A percentile compares a stretch with the other conserved stretches of the same genome.
Conservation (phyloP, 2,113 vertebrate species). For the Cariama cristata region DNA sequence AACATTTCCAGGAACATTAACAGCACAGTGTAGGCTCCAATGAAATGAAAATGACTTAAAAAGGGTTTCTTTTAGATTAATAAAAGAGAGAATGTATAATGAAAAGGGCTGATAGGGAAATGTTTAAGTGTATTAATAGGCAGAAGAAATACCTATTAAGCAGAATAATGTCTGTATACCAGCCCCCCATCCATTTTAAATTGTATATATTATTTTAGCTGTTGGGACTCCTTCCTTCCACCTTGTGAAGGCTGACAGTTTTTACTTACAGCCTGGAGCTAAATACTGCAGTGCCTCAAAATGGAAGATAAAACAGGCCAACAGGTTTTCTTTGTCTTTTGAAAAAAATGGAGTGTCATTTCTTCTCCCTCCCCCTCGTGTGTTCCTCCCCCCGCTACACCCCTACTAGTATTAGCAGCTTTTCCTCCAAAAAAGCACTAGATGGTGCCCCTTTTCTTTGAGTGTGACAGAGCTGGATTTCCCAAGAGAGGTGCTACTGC, state of each 20-base stretch:
- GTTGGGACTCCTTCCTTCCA: conserved; percentile 8
- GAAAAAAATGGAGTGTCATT: conserved; percentile 51
- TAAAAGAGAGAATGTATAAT: not conserved
- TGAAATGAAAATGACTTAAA: conserved; percentile 39
- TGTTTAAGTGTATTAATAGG: not conserved
- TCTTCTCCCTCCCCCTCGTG: conserved; percentile 3
- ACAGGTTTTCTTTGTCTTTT: conserved; percentile 65
- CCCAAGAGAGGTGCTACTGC: conserved; percentile 61
- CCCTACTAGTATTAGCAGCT: conserved; percentile 48
- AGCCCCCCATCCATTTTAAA: conserved; percentile 2
- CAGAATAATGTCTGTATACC: not conserved
- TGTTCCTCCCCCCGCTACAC: not conserved
- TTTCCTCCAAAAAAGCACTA: conserved; percentile 90
- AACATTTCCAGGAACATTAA: conserved; percentile 27
- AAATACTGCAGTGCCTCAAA: conserved; percentile 44
- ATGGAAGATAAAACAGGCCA: conserved; percentile 60
- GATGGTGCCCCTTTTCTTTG: conserved; percentile 93
- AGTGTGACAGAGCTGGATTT: conserved; percentile 62
- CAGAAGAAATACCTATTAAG: conserved; percentile 7
- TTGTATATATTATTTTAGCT: conserved; percentile 36
- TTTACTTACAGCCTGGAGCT: conserved; percentile 43
- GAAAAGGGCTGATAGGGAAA: not conserved
- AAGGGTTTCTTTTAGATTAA: not conserved
- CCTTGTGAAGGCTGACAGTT: conserved; percentile 24
- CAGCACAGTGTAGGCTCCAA: not conserved